Base-by-base conservation (phyloP, 2,113 vertebrate species). In the Ceuthmochares aereus region DNA sequence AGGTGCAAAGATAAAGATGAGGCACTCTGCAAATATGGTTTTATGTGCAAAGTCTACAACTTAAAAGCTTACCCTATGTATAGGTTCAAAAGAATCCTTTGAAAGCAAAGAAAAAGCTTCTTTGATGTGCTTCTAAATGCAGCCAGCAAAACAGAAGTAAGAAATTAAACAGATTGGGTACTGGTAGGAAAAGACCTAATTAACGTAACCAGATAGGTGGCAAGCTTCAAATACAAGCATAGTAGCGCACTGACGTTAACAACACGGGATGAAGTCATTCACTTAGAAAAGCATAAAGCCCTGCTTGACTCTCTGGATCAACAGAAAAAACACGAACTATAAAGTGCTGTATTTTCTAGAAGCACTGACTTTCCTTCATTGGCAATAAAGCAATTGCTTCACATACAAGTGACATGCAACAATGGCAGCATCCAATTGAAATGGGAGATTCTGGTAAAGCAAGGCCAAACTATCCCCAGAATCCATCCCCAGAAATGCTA, bases 51-150 rank as follows among this genome's bases (percentile, higher is more conserved):
- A 81, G 51, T 76, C 72, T 90, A 69, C 42, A 59, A 45, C 68
- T 91, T 86, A 86, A 93, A 90, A 87, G 47, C n/a, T 75, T 79
- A n/a, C 37, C 29, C 67, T 78, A 92, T 51, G 85, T 36, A 79
- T 10, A 91, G 30, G 58, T 70, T 93, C 56, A 95, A 78, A 96
- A 94, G 32, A 42, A 63, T 59, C 49, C 26, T 96, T 79, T 93
- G 68, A 96, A 95, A 88, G 29, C 12, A 54, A 76, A 54, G 40
- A 40, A 30, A 12, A 5, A 26, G 37, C 18, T 49, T 34, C 54
- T 96, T 91, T 96, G 75, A 96, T 91, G 76, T 84, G 23, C 58
- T 86, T 40, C 36, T 72, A 63, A 75, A 77, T 83, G 54, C 13
- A 87, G 23, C 45, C 47, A 67, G 34, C 7, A 84, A 92, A 85